Evolutionary conservation across 2,113 vertebrate genomes (phyloP).

Genomic region (Misgurnus anguillicaudatus): DNA sequence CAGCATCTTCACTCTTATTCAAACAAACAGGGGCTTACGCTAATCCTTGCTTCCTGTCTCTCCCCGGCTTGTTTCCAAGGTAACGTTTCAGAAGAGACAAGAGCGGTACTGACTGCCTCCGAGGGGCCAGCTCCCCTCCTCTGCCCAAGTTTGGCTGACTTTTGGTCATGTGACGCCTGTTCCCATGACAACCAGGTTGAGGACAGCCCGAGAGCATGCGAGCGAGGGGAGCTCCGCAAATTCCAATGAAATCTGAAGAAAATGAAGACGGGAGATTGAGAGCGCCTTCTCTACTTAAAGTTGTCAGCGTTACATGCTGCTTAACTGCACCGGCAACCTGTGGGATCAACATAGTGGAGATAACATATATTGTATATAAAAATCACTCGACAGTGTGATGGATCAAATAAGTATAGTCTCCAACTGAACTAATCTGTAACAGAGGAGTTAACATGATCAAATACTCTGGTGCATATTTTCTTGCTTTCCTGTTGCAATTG

Average conservation of each 20-base stretch:
- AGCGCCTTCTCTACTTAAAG: conserved; percentile 30
- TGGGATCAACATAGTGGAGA: not conserved
- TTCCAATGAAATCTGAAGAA: conserved; percentile 45
- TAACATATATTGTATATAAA: not conserved
- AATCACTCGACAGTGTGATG: conserved; percentile 22
- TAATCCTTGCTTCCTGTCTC: conserved; percentile 74
- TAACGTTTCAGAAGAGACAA: conserved; percentile 79
- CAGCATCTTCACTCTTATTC: conserved; percentile 67
- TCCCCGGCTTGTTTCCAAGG: conserved; percentile 78
- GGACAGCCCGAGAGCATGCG: conserved; percentile 73
- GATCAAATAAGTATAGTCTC: conserved; percentile 1
- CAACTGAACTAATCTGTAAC: conserved; percentile 4
- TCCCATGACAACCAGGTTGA: conserved; percentile 82
- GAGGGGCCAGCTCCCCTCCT: conserved; percentile 73
- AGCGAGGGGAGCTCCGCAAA: conserved; percentile 63
- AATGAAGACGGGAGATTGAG: conserved; percentile 7
- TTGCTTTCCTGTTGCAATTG: conserved; percentile 4
- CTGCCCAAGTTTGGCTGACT: conserved; percentile 77
- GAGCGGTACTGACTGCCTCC: conserved; percentile 73
- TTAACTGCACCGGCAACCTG: conserved; percentile 7
- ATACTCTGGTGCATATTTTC: conserved; percentile 7
- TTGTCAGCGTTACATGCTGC: conserved; percentile 27
- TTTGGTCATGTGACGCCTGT: conserved; percentile 75
- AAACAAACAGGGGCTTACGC: conserved; percentile 78
- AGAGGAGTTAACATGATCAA: not conserved